Base-by-base conservation (phyloP, 2,888 invertebrate species). In the Catocala fraxini region DNA sequence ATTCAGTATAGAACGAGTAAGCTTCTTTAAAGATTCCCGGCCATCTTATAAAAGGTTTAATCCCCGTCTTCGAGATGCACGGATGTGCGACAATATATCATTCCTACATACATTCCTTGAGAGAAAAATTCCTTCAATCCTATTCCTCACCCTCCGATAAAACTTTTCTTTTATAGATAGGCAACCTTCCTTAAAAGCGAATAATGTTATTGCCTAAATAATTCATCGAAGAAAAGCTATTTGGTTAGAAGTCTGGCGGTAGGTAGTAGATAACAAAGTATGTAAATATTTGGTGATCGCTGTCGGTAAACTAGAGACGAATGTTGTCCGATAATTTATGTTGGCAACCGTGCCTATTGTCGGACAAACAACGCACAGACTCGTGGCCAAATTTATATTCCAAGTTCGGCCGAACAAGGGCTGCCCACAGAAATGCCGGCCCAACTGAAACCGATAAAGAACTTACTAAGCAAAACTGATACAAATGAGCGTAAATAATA, bases 261-360 rank as follows among this genome's bases (percentile, higher is more conserved):
- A 68, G 62, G 65, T 62, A 59, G 61, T 77, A 70, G 71, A 56
- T 62, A 75, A 70, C 47, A 71, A 69, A 72, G 72, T 84, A 84
- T 85, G 85, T 85, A 89, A 89, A 89, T 91, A 89, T 89, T 89
- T 81, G 84, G 70, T 75, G 81, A 84, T 84, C 79, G 77, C 75
- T 79, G 85, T 83, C 81, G 75, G 84, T 79, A 81, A 83, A 86
- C 84, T 84, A 75, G 73, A 88, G 87, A 89, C 85, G 86, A 88
- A 89, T 86, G 85, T 83, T 84, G 85, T 79, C 80, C 83, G 80
- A 87, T 91, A 91, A 91, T 89, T 91, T 91, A 90, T 88, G 88
- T 90, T 85, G 85, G 84, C 86, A 84, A 81, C 80, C 82, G 77
- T 70, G 86, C 84, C 88, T 87, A 88, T 90, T 90, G 88, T 87